Percentiles rank a stretch among this genome's conserved stretches.
phyloP scores from a whole-genome alignment of 2,888 invertebrate species.

The Lasioglossum figueresi region DNA sequence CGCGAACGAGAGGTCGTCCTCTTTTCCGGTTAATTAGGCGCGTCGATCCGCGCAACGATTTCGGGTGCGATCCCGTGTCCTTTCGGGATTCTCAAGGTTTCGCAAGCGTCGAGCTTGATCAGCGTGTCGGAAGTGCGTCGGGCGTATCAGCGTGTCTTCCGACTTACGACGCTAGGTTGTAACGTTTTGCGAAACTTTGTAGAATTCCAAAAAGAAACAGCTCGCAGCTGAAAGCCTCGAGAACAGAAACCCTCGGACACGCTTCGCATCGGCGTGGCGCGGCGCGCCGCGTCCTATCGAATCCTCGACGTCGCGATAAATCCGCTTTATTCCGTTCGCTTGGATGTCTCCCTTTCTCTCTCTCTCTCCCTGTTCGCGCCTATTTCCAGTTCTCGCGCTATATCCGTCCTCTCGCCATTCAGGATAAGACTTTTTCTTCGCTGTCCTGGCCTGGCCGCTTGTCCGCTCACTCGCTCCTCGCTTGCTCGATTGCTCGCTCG shows the following conservation, averaged over 20 bases:
- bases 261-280: slow-evolving; percentile 11
- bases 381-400: slow-evolving; percentile 73
- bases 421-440: slow-evolving; percentile 70
- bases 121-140: neutral
- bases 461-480: slow-evolving; percentile 41
- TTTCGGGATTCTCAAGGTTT: neutral
- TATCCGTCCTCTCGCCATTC: slow-evolving; percentile 70
- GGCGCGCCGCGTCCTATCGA: slow-evolving; percentile 22
- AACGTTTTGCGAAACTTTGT: neutral
- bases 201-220: neutral
- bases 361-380: slow-evolving; percentile 36
- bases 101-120: neutral
- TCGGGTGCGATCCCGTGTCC: too few species aligned
- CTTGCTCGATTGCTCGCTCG: slow-evolving; percentile 35
- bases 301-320: slow-evolving; percentile 57
- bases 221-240: neutral
- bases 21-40: neutral
- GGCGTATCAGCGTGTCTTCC: neutral
- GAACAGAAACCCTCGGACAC: neutral
- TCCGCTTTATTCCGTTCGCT: slow-evolving; percentile 40
- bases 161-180: neutral
- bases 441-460: slow-evolving; percentile 36
- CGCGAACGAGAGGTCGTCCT: neutral
- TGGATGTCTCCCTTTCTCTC: neutral
- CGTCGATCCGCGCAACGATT: neutral